Evolutionary conservation across 2,797 vertebrate genomes (phyloP).

Genomic region (Danionella dracula): DNA sequence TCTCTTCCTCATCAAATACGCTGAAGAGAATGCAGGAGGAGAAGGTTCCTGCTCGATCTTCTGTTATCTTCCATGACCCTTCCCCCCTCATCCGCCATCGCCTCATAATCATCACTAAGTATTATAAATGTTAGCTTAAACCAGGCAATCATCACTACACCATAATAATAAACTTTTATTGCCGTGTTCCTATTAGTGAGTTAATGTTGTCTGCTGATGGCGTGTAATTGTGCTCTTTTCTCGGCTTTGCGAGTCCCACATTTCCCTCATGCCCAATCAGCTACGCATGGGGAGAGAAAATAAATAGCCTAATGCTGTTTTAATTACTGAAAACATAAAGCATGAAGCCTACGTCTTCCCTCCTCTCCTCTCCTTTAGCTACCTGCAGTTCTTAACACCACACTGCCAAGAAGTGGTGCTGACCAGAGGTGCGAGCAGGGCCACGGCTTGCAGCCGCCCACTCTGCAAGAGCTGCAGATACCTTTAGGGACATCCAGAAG

Average conservation of each 20-base stretch:
- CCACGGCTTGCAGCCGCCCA: constrained; percentile 4
- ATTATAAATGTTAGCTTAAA: constrained; percentile 88
- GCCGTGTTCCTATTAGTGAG: constrained; percentile 80
- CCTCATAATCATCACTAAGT: constrained; percentile 73
- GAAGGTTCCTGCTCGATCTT: constrained; percentile 19
- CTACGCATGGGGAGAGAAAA: constrained; percentile 73
- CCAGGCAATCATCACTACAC: constrained; percentile 82
- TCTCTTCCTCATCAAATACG: constrained; percentile 62
- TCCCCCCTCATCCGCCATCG: constrained; percentile 58
- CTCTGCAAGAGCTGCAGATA: background rate
- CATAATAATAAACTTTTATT: constrained; percentile 82
- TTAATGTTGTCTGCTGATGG: constrained; percentile 89
- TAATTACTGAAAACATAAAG: constrained; percentile 67
- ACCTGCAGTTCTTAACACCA: constrained; percentile 6
- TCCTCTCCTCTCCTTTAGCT: constrained; percentile 21
- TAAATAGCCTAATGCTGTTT: constrained; percentile 62
- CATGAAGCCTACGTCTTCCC: constrained; percentile 44
- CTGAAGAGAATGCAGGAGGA: constrained; percentile 50
- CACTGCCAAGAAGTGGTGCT: constrained; percentile 11
- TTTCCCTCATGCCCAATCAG: constrained; percentile 84
- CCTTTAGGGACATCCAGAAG: constrained; percentile 6
- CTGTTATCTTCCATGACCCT: constrained; percentile 46
- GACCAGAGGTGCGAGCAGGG: constrained; percentile 15
- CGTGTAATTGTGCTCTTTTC: constrained; percentile 78
- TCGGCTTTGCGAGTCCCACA: constrained; percentile 69